phyloP scores from a whole-genome alignment of 2,113 vertebrate genomes.

The Neofelis nebulosa region DNA sequence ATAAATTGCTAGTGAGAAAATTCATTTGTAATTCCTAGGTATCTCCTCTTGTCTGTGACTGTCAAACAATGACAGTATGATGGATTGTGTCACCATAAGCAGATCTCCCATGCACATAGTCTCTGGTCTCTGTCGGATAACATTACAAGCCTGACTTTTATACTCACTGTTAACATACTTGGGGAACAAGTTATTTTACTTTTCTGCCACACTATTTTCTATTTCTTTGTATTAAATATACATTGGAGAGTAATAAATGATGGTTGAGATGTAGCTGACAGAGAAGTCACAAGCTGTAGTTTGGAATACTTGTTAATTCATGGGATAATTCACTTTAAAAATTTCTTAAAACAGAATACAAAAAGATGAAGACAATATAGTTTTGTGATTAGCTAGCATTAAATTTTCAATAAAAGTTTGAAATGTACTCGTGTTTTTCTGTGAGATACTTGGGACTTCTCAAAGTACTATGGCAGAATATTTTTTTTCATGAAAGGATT shows the following conservation, averaged over 20 bases:
- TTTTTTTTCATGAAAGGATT: conserved; percentile 23
- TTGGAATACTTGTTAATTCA: background rate
- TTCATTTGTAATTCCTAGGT: background rate
- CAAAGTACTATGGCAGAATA: background rate
- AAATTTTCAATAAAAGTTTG: background rate
- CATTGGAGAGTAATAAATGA: background rate
- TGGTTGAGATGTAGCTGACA: background rate
- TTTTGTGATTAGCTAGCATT: background rate
- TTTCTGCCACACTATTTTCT: background rate
- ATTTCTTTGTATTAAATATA: conserved; percentile 20
- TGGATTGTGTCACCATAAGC: conserved; percentile 47
- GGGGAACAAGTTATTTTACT: conserved; percentile 25
- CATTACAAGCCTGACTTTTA: conserved; percentile 38
- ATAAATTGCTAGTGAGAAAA: conserved; percentile 40
- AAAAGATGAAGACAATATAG: background rate
- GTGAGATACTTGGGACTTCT: background rate
- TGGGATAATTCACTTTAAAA: background rate
- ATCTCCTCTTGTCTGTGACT: conserved; percentile 40
- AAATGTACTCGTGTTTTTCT: background rate
- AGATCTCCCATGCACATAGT: background rate
- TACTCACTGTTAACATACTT: background rate
- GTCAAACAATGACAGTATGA: conserved; percentile 51
- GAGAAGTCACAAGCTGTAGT: background rate
- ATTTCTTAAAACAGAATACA: conserved; percentile 15
- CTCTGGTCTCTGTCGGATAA: background rate